Base-by-base conservation (phyloP, 2,113 vertebrate species). In the Vombatus ursinus region DNA sequence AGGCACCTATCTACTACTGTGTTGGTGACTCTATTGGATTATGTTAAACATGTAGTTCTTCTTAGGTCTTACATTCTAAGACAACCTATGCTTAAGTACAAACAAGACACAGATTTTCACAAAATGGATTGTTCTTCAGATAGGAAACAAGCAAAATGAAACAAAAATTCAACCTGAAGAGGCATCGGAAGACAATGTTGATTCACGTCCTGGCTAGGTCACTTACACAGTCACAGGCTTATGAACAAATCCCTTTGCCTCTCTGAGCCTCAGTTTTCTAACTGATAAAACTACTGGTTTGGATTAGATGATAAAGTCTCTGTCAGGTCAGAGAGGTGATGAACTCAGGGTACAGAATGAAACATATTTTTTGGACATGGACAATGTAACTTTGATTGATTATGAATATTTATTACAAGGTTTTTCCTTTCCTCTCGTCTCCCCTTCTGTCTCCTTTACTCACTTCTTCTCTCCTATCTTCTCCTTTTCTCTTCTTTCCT, bases 101-200 rank as follows among this genome's bases (percentile, higher is more conserved):
- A 90, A 54, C 10, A 96, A 25, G 37, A 51, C 10, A 94, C 12
- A 93, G 57, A 31, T 50, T 54, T 95, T 95, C 92, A 47, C 89
- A 48, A 97, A 94, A 53, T 49, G 92, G 50, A 14, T 0, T 93
- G 23, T 91, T 91, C 94, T n/a, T 96, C 50, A 24, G 48, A 44
- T 37, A 44, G 16, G 23, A 90, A 24, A 9, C 10, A 44, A n/a
- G 19, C 68, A 22, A 68, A 84, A 44, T 44, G 37, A 84, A 84
- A 84, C 37, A 44, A 84, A 84, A 19, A 84, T 84, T 84, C 14
- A 44, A 22, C 37, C 37, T 44, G n/a, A 22, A 84, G 16, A 84
- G 37, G 4, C 37, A 84, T 44, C 68, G 8, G 68, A 22, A 84
- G n/a, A 22, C 68, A 44, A 14, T 84, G n/a, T 22, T 8, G 37